Conservation (phyloP, 2,113 vertebrate species). For the Uropsilus gracilis region DNA sequence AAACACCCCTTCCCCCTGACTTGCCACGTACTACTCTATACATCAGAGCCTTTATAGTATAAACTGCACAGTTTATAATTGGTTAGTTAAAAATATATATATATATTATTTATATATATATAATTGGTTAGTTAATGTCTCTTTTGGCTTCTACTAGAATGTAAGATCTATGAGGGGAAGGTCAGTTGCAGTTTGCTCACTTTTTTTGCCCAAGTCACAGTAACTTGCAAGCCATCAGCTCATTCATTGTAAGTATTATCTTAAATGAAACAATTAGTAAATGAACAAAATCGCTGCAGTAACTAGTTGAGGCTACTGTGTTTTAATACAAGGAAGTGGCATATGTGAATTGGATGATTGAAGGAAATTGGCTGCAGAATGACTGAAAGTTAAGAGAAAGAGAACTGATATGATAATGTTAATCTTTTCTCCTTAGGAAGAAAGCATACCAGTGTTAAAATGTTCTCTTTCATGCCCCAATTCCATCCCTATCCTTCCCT, state of each 20-base stretch:
- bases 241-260: neutral
- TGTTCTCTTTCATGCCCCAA: neutral
- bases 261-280: neutral
- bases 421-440: conserved; percentile 7
- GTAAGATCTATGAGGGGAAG: neutral
- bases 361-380: conserved; percentile 12
- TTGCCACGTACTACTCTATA: neutral
- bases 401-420: neutral
- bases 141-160: neutral
- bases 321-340: neutral
- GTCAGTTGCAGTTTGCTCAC: neutral
- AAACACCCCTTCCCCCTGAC: neutral
- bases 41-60: neutral
- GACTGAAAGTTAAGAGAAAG: neutral
- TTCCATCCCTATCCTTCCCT: neutral
- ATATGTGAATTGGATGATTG: neutral
- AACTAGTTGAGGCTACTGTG: neutral
- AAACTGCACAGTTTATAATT: neutral
- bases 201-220: neutral
- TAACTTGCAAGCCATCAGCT: neutral
- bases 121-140: neutral
- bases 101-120: too few species aligned
- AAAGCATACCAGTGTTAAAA: neutral
- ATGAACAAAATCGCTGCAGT: neutral
- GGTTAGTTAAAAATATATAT: neutral